Evolutionary conservation across 2,888 invertebrate species (phyloP).

Genomic region (Eupithecia tripunctaria): DNA sequence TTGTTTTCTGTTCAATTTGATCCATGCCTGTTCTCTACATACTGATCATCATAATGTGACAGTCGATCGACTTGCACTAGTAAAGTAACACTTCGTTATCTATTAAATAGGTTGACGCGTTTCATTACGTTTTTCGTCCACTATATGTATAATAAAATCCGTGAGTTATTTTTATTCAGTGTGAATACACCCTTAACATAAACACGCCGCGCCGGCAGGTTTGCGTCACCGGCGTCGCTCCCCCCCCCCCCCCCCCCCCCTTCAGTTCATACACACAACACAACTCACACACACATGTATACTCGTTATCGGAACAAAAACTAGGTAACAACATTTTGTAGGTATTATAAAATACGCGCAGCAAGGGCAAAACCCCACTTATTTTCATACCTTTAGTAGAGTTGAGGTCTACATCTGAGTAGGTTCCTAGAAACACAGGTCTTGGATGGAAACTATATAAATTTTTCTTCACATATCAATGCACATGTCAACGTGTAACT

Average conservation of each 20-base stretch:
- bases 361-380: conserved; percentile 19
- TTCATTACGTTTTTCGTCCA: conserved; percentile 1
- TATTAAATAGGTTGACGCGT: background rate
- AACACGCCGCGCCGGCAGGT: conserved; percentile 45
- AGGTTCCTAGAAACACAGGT: background rate
- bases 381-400: background rate
- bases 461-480: too few relatives aligned
- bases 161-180: conserved; percentile 14
- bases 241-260: conserved; percentile 37
- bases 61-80: background rate
- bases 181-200: conserved; percentile 35
- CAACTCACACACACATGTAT: conserved; percentile 48
- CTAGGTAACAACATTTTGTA: conserved; percentile 28
- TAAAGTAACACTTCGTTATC: background rate
- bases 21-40: background rate
- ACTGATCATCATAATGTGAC: background rate
- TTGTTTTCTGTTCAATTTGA: background rate
- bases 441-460: too few relatives aligned
- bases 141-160: background rate
- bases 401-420: background rate
- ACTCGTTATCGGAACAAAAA: conserved; percentile 40
- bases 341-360: conserved; percentile 26
- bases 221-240: conserved; percentile 60
- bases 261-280: conserved; percentile 59
- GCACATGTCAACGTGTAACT: background rate